Conservation (phyloP, 2,888 invertebrate genomes). For the Germaria angustata region DNA sequence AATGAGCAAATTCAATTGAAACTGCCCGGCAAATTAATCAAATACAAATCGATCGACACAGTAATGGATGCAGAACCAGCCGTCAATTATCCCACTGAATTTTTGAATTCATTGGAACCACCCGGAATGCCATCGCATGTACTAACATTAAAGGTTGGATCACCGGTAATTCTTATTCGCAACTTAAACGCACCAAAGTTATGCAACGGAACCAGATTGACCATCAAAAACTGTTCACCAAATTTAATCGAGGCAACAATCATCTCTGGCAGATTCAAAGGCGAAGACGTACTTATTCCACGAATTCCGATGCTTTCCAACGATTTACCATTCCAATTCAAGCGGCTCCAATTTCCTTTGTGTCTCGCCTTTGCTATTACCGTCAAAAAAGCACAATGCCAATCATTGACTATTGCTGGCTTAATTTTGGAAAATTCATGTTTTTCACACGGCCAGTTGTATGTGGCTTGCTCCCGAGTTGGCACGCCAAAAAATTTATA, state of each 20-base stretch:
- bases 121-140: neutral
- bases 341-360: neutral
- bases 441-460: constrained; percentile 73
- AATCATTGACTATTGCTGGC: neutral
- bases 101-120: neutral
- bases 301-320: constrained; percentile 73
- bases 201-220: neutral
- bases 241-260: constrained; percentile 47
- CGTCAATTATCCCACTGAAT: neutral
- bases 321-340: neutral
- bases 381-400: neutral
- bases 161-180: neutral
- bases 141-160: neutral
- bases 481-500: constrained; percentile 39
- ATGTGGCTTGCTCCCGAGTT: constrained; percentile 70
- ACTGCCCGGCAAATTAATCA: constrained; percentile 24
- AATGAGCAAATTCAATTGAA: neutral
- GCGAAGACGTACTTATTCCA: constrained; percentile 71
- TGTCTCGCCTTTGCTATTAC: neutral
- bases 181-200: neutral
- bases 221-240: neutral
- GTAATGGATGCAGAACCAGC: neutral
- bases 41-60: constrained; percentile 17
- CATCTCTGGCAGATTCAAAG: constrained; percentile 56
- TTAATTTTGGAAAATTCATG: constrained; percentile 45